These are phyloP conservation scores for Heliothis peltigera DNA, from an alignment of 2,888 invertebrate genomes.

Conservation along the genomic window DNA sequence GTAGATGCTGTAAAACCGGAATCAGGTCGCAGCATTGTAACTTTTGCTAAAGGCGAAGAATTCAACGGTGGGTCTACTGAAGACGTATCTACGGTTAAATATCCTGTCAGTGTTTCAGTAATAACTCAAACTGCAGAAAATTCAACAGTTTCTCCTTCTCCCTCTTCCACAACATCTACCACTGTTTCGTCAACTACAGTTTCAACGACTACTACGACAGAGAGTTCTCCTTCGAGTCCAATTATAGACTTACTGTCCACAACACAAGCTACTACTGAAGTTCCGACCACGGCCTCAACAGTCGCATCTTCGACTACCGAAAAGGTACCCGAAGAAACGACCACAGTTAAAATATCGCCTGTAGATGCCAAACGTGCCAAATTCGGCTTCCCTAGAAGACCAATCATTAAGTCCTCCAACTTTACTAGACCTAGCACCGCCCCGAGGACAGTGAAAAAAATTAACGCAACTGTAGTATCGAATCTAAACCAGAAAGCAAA, in stretches of 20 bases:
- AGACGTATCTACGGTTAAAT: conserved; percentile 71
- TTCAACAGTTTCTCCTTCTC: conserved; percentile 55
- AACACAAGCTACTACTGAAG: conserved; percentile 56
- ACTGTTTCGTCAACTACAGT: conserved; percentile 54
- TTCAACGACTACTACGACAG: conserved; percentile 57
- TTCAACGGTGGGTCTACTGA: conserved; percentile 74
- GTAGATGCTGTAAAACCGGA: conserved; percentile 78
- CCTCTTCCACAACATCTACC: conserved; percentile 56
- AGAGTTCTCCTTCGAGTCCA: conserved; percentile 58
- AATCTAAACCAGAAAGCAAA: conserved; percentile 76
- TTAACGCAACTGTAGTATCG: conserved; percentile 70
- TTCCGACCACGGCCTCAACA: conserved; percentile 51
- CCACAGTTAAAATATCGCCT: conserved; percentile 75
- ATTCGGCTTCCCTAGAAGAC: conserved; percentile 83
- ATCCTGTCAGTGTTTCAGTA: conserved; percentile 76
- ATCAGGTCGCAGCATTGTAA: conserved; percentile 77
- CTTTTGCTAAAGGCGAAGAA: conserved; percentile 83
- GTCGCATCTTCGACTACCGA: conserved; percentile 70
- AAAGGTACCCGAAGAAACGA: conserved; percentile 74
- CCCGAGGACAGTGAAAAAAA: conserved; percentile 72
- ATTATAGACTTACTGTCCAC: conserved; percentile 65
- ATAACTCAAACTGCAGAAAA: conserved; percentile 61
- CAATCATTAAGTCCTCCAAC: conserved; percentile 78
- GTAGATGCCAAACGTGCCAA: conserved; percentile 80
- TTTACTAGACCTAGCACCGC: conserved; percentile 70